Evolutionary conservation across 2,113 vertebrate genomes (phyloP), one percentile per base, ranked within the genome.

Genomic region (Trogon melanurus): DNA sequence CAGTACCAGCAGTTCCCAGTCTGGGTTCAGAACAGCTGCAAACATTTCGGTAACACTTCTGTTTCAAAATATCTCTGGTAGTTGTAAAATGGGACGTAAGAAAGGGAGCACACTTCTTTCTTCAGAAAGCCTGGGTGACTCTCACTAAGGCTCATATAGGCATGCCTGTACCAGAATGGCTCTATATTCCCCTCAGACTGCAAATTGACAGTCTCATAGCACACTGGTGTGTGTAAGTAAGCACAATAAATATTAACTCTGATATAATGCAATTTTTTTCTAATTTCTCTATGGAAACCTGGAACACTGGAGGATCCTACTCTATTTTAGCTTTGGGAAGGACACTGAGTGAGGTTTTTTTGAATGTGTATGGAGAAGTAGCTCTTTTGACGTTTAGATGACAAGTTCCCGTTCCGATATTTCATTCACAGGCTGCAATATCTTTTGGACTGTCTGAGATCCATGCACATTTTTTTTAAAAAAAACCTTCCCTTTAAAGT

Each of bases 261-360:
- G 8, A 60, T 79, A 66, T 70, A 81, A 70, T 73, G 20, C 16
- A 60, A 47, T 2, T 11, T 57, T 36, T 66, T 90, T 61, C 23
- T 26, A 9, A 2, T 66, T 79, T 72, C 17, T 81, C 0, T 45
- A 8, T 34, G 16, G 17, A 67, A 67, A 58, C 8, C 5, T 62
- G 53, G 38, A 79, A 51, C 21, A 21, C 6, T 60, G 53, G 36
- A 57, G 13, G 11, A 12, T 60, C 20, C 11, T 57, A 25, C 21
- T 58, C 8, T 8, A 47, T 85, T 91, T 93, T 32, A 85, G 14
- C 16, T 79, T 90, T 83, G 29, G 41, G 10, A 5, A 78, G 7
- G 11, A 32, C 29, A 51, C 5, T 2, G 4, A n/a, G 14, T 12
- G 3, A 6, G 4, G 1, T 0, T 1, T 7, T 60, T 70, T 80